These are phyloP conservation scores for Crenuchus spilurus DNA, from an alignment of 2,797 vertebrate genomes.

Conservation along the genomic window DNA sequence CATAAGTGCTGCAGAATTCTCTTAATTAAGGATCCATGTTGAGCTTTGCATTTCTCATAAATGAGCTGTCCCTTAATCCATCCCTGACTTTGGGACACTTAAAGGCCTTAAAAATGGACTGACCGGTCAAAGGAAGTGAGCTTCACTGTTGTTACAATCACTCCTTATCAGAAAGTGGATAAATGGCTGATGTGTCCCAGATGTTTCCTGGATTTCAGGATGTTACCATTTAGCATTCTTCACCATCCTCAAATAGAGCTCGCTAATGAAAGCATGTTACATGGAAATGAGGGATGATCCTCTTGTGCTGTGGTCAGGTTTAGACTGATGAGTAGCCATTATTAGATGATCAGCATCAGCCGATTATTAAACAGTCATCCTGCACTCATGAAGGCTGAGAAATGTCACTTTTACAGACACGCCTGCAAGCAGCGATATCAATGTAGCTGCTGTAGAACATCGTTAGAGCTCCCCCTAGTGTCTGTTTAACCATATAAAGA, in stretches of 20 bases:
- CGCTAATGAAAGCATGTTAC: neutral
- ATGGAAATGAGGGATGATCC: no score
- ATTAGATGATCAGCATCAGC: no score
- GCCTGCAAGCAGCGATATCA: no score
- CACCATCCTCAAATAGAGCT: neutral
- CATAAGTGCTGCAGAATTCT: constrained; percentile 41
- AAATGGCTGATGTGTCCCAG: neutral
- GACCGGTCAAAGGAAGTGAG: neutral
- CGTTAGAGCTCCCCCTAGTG: no score
- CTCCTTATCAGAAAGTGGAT: neutral
- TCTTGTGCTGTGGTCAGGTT: no score
- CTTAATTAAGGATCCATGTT: constrained; percentile 31
- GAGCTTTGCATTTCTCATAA: constrained; percentile 32
- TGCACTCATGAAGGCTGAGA: no score
- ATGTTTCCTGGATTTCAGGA: constrained; percentile 6
- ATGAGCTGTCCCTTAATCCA: constrained; percentile 47
- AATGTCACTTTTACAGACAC: no score
- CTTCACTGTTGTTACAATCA: no score
- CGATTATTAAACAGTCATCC: no score
- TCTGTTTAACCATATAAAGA: no score
- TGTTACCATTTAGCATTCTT: neutral
- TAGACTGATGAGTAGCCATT: no score
- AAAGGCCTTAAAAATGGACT: neutral
- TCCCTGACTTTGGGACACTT: constrained; percentile 20
- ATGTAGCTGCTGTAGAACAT: no score